Evolutionary conservation across 2,113 vertebrate genomes (phyloP).

Genomic region (Proteles cristata): DNA sequence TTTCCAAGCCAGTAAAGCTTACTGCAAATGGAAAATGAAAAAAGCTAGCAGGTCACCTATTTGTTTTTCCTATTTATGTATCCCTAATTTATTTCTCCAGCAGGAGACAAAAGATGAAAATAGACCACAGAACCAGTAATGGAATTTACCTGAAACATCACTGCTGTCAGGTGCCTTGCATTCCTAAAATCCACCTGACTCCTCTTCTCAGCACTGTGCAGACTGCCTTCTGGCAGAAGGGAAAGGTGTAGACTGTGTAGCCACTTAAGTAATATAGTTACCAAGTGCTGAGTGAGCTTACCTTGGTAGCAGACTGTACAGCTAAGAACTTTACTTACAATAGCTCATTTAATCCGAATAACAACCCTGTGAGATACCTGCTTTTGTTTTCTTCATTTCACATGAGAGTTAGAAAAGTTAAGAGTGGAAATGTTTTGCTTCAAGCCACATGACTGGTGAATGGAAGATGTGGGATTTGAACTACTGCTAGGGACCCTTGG

Average conservation of each 20-base stretch:
- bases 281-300: neutral
- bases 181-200: neutral
- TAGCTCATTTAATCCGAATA: neutral
- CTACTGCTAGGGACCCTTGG: neutral
- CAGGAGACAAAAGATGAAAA: neutral
- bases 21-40: neutral
- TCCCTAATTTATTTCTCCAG: constrained; percentile 34
- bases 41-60: neutral
- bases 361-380: neutral
- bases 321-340: neutral
- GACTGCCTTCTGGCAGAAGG: neutral
- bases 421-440: neutral
- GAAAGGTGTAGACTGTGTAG: too few relatives aligned
- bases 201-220: neutral
- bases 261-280: neutral
- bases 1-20: constrained; percentile 1
- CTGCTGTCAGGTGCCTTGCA: neutral
- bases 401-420: neutral
- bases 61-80: constrained; percentile 28
- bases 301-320: neutral
- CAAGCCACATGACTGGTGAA: neutral
- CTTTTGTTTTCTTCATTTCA: constrained; percentile 4
- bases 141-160: neutral
- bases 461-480: neutral
- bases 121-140: neutral